Conservation (phyloP, 2,113 vertebrate genomes). For the Neogale vison region DNA sequence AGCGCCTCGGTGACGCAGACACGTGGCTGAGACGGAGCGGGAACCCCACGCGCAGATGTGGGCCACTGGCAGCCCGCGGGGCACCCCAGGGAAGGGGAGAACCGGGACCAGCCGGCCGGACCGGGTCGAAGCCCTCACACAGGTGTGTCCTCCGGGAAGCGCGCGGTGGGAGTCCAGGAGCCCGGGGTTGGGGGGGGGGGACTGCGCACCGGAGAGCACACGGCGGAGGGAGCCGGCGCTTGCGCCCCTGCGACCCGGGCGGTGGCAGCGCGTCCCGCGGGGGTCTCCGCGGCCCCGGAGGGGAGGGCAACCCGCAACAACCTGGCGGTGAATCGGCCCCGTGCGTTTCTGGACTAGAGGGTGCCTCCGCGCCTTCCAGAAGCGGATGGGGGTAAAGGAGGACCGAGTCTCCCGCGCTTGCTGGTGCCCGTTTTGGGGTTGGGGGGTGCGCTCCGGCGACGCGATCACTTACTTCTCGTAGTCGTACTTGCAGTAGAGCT, state of each 20-base stretch:
- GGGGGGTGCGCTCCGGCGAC: background rate
- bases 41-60: rapidly evolving
- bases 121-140: background rate
- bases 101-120: no score
- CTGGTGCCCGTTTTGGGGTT: background rate
- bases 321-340: rapidly evolving
- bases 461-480: constrained; percentile 92
- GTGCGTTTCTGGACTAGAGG: background rate
- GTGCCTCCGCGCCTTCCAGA: background rate
- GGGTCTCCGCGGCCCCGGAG: rapidly evolving
- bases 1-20: background rate
- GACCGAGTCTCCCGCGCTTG: background rate
- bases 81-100: background rate
- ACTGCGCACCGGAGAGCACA: background rate
- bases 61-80: background rate
- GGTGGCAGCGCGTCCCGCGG: rapidly evolving
- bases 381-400: rapidly evolving
- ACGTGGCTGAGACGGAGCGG: background rate
- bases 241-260: rapidly evolving
- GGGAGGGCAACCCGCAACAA: rapidly evolving
- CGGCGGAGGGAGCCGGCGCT: rapidly evolving
- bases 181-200: no score
- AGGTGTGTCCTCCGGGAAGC: background rate
- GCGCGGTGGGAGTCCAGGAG: rapidly evolving
- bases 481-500: constrained; percentile 96